A percentile compares a stretch with the other conserved stretches of the same genome.
Conservation (phyloP, 2,888 invertebrate genomes). For the Machimus atricapillus region DNA sequence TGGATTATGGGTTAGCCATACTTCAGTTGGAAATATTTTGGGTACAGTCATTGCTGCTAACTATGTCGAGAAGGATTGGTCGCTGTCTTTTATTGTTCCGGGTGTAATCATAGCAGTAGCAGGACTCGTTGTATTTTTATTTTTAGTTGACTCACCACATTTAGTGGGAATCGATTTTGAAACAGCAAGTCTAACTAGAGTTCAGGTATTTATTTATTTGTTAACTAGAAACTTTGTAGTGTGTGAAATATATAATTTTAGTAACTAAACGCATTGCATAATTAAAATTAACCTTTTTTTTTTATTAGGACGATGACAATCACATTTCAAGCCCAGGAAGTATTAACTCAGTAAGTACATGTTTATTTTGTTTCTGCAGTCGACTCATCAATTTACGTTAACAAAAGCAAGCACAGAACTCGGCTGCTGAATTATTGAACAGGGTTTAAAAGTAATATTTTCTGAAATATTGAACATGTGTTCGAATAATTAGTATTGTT, state of each 20-base stretch:
- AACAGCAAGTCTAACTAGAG: constrained; percentile 61
- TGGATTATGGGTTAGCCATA: constrained; percentile 97
- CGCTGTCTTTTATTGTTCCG: constrained; percentile 89
- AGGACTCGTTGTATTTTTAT: constrained; percentile 80
- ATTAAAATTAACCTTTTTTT: constrained; percentile 20
- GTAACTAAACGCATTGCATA: constrained; percentile 29
- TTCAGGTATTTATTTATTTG: background rate
- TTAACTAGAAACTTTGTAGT: background rate
- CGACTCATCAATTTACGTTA: too few species aligned
- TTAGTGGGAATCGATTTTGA: constrained; percentile 73
- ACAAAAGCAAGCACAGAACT: too few species aligned
- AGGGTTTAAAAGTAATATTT: too few species aligned
- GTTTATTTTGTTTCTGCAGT: constrained; percentile 1
- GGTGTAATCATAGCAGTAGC: constrained; percentile 78
- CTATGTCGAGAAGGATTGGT: constrained; percentile 89
- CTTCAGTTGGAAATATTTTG: constrained; percentile 93
- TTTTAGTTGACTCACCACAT: constrained; percentile 82
- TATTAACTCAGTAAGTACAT: constrained; percentile 55
- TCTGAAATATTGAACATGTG: too few species aligned
- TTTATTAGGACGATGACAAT: constrained; percentile 45
- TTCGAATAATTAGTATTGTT: too few species aligned
- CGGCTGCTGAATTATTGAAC: too few species aligned
- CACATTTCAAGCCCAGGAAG: constrained; percentile 47
- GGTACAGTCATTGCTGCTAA: constrained; percentile 87
- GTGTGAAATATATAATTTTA: background rate